Conservation (phyloP, 2,797 vertebrate genomes). For the Holocentrus rufus region DNA sequence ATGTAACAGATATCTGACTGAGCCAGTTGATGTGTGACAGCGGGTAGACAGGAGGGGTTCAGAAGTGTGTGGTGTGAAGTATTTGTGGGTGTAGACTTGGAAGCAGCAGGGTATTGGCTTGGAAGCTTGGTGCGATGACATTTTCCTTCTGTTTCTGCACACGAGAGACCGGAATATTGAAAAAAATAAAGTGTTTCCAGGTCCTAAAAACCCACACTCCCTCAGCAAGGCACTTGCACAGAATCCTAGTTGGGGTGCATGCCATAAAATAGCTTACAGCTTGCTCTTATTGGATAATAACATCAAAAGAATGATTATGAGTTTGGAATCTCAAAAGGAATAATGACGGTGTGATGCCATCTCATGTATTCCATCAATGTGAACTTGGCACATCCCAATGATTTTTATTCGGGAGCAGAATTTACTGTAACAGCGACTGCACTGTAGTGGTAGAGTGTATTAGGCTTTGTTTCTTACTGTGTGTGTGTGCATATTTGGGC, state of each 20-base stretch:
- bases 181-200: neutral
- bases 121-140: conserved; percentile 31
- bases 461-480: neutral
- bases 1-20: conserved; percentile 67
- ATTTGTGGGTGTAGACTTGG: conserved; percentile 44
- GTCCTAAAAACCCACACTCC: neutral
- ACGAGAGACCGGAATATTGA: neutral
- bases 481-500: neutral
- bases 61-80: conserved; percentile 57
- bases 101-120: conserved; percentile 56
- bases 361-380: neutral
- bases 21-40: conserved; percentile 75
- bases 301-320: neutral
- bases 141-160: neutral
- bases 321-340: no score
- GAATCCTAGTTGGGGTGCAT: no score
- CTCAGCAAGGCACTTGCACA: no score
- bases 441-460: neutral
- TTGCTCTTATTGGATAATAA: no score
- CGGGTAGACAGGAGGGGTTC: conserved; percentile 54
- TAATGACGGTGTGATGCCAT: neutral
- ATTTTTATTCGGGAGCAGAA: neutral
- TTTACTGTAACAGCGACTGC: conserved; percentile 7
- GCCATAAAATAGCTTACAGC: no score
- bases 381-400: neutral